A percentile compares a stretch with the other conserved stretches of the same genome.
Evolutionary conservation across 2,113 vertebrate genomes (phyloP).

Genomic region (Reinhardtius hippoglossoides): DNA sequence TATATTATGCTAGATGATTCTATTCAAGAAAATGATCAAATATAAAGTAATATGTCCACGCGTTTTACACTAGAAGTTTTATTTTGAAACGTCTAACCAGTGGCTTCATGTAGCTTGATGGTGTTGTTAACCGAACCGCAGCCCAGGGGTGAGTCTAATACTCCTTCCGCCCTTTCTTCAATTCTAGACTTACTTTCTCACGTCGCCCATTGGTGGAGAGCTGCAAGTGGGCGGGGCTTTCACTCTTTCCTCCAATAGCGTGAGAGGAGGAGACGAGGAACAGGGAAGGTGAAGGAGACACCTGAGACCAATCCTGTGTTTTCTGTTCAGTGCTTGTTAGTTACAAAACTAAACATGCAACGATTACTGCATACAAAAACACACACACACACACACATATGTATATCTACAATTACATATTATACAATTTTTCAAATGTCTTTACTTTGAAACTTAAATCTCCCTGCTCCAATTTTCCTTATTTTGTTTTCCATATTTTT

Average conservation of each 20-base stretch:
- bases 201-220: conserved; percentile 12
- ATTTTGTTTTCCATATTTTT: no score
- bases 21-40: no score
- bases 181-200: not conserved
- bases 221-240: not conserved
- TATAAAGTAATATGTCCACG: fast-evolving
- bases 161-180: not conserved
- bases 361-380: not conserved
- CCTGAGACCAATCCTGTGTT: not conserved
- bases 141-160: not conserved
- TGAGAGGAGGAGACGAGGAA: conserved; percentile 1
- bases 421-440: no score
- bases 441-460: no score
- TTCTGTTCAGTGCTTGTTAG: not conserved
- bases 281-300: not conserved
- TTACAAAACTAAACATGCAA: not conserved
- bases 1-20: no score
- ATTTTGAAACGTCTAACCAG: conserved; percentile 19
- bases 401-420: no score
- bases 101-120: not conserved
- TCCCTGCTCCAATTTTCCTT: no score
- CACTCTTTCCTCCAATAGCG: conserved; percentile 12
- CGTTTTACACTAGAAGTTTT: fast-evolving
- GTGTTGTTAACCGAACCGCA: not conserved
- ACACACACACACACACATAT: not conserved